Percentiles rank a stretch among this genome's conserved stretches.
These are phyloP conservation scores for Coelinius sp. DNA, from an alignment of 2,888 invertebrate species.

Conservation along the genomic window DNA sequence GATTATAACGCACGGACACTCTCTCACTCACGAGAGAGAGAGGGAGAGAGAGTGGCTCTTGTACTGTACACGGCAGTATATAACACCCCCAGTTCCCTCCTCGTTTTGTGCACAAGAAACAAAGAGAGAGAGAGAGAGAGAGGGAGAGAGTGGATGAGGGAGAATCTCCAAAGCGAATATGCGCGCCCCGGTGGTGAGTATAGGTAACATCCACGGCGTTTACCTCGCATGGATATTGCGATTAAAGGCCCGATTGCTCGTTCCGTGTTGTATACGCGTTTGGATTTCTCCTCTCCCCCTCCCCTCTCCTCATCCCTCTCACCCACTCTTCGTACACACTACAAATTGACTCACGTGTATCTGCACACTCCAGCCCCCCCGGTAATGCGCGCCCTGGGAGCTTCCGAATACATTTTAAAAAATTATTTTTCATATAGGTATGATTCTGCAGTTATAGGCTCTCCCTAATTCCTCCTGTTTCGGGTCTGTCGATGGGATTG, in stretches of 20 bases:
- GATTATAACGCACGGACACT: slow-evolving; percentile 67
- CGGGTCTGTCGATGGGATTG: too few species aligned
- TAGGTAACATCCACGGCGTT: slow-evolving; percentile 26
- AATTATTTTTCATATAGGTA: background rate
- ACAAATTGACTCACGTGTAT: slow-evolving; percentile 36
- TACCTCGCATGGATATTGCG: slow-evolving; percentile 39
- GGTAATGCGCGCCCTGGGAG: slow-evolving; percentile 21
- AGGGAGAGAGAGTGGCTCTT: slow-evolving; percentile 33
- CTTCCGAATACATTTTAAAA: slow-evolving; percentile 25
- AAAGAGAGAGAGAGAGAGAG: slow-evolving; percentile 15
- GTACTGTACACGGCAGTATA: slow-evolving; percentile 33
- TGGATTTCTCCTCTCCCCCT: background rate
- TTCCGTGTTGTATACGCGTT: slow-evolving; percentile 2
- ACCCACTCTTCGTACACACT: background rate
- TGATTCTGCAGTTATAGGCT: too few species aligned
- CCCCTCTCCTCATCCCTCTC: background rate
- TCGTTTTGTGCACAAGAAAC: slow-evolving; percentile 29
- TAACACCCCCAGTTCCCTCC: slow-evolving; percentile 13
- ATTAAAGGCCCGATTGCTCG: slow-evolving; percentile 37
- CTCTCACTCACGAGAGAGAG: background rate
- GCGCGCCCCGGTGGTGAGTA: slow-evolving; percentile 13
- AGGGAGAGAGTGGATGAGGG: background rate
- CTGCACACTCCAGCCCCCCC: background rate
- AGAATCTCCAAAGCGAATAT: slow-evolving; percentile 6
- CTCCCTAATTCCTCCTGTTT: too few species aligned